A percentile compares a stretch with the other conserved stretches of the same genome.
Evolutionary conservation across 2,113 vertebrate genomes (phyloP).

Genomic region (Malurus elegans): DNA sequence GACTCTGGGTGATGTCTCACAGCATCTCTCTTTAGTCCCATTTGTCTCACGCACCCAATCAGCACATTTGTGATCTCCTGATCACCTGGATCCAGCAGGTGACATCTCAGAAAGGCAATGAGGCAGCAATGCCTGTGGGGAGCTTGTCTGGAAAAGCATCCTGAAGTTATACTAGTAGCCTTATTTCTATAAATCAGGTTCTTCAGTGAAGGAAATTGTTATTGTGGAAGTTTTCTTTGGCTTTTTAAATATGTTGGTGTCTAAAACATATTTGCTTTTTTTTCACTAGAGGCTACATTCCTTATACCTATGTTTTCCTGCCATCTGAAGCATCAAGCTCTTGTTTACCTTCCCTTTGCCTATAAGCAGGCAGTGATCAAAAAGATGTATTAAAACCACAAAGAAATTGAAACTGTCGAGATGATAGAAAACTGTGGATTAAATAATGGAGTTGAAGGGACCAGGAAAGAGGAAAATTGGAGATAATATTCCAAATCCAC

Average conservation of each 20-base stretch:
- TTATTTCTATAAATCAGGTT: background rate
- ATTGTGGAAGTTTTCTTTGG: background rate
- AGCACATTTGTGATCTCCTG: background rate
- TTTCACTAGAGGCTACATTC: background rate
- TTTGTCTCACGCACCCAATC: background rate
- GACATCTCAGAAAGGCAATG: background rate
- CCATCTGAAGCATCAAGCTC: background rate
- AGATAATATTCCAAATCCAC: background rate
- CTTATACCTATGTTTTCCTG: background rate
- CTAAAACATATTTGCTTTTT: background rate
- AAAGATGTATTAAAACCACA: background rate
- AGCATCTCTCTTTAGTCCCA: background rate
- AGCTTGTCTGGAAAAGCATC: background rate
- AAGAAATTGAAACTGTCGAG: background rate
- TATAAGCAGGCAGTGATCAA: background rate
- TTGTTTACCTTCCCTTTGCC: background rate
- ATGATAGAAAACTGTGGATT: background rate
- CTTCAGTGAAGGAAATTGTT: background rate
- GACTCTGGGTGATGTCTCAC: background rate
- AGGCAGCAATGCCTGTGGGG: background rate
- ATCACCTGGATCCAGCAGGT: background rate
- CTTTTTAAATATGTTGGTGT: background rate
- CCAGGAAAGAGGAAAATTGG: background rate
- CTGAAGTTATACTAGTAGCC: background rate
- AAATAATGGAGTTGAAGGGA: background rate